phyloP scores from a whole-genome alignment of 2,797 vertebrate genomes.

The Carcharodon carcharias region DNA sequence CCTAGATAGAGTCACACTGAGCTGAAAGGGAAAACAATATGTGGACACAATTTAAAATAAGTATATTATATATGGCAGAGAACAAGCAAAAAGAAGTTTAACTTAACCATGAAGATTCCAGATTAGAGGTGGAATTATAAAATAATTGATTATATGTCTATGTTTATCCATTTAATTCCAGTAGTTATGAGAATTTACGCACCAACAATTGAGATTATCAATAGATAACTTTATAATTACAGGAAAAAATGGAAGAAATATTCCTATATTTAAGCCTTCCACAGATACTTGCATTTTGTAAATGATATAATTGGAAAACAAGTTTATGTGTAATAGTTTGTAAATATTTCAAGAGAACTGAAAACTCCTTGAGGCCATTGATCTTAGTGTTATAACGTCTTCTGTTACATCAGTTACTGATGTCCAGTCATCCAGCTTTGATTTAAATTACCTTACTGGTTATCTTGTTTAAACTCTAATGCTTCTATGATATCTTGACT shows the following conservation, averaged over 20 bases:
- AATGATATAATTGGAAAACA: neutral
- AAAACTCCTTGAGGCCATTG: neutral
- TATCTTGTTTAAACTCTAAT: neutral
- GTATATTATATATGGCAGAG: neutral
- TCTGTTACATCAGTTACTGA: neutral
- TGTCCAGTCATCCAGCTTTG: neutral
- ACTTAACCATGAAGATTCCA: neutral
- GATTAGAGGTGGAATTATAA: neutral
- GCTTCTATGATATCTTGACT: neutral
- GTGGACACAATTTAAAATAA: neutral
- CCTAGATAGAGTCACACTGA: neutral
- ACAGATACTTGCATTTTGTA: neutral
- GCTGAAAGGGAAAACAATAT: neutral
- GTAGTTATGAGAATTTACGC: neutral
- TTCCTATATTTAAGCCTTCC: neutral
- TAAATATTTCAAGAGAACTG: neutral
- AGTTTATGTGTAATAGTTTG: neutral
- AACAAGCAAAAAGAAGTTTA: neutral
- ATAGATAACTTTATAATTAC: neutral
- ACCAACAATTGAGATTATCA: neutral
- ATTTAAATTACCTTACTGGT: neutral
- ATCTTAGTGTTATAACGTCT: neutral
- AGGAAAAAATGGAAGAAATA: neutral
- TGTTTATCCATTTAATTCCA: neutral
- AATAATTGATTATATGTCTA: neutral